Conservation (phyloP, 2,797 vertebrate species). For the Aplochiton taeniatus region DNA sequence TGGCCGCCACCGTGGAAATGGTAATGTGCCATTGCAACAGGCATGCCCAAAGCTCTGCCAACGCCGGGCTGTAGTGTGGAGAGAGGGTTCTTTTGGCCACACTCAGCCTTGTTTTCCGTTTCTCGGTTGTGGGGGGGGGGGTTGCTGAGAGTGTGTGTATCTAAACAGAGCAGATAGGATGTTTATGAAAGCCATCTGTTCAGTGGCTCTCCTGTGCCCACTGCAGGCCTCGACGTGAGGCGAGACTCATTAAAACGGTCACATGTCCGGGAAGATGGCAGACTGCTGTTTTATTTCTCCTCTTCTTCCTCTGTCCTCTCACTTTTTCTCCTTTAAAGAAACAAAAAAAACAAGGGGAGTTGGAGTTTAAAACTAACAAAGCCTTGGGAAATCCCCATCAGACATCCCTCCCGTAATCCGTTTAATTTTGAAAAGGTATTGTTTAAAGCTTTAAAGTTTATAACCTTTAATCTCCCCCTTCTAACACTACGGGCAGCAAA, state of each 20-base stretch:
- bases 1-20: conserved; percentile 45
- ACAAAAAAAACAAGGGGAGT: conserved; percentile 64
- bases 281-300: conserved; percentile 46
- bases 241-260: conserved; percentile 74
- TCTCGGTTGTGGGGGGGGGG: conserved; percentile 44
- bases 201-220: conserved; percentile 55
- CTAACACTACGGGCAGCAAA: conserved; percentile 77
- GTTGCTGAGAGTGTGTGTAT: conserved; percentile 62
- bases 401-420: conserved; percentile 78
- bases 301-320: conserved; percentile 11
- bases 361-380: conserved; percentile 79
- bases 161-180: conserved; percentile 70
- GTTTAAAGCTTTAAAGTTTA: conserved; percentile 84
- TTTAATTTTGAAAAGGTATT: conserved; percentile 84
- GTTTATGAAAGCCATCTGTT: conserved; percentile 70
- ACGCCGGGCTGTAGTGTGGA: too few species aligned
- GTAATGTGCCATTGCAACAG: conserved; percentile 31
- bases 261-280: conserved; percentile 75
- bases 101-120: conserved; percentile 68
- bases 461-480: conserved; percentile 81
- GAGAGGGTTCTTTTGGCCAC: conserved; percentile 45
- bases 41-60: conserved; percentile 26
- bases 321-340: too few species aligned
- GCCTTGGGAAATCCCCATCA: conserved; percentile 80
- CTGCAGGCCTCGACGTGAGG: conserved; percentile 71